Evolutionary conservation across 37 sponge, comb jelly and placozoan genomes (phyloP).

Genomic region (Lycopodina hypogea): DNA sequence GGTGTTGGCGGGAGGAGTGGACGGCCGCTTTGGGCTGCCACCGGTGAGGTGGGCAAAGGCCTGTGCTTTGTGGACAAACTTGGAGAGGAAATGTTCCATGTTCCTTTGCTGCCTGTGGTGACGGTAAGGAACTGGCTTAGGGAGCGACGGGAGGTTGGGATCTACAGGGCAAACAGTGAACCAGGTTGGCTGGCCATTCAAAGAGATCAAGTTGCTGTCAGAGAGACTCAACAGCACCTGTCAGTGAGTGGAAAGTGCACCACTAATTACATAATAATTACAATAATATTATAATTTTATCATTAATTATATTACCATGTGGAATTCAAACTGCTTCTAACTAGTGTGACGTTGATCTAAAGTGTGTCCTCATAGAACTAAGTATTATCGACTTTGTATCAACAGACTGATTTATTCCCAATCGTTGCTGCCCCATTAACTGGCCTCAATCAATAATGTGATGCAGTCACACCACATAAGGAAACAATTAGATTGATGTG

Average conservation of each 20-base stretch:
- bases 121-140: conserved; percentile 29
- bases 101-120: neutral
- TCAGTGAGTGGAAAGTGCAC: too few relatives aligned
- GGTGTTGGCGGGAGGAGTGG: neutral
- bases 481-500: too few relatives aligned
- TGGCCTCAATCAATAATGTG: too few relatives aligned
- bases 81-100: conserved; percentile 1
- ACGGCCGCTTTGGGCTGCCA: neutral
- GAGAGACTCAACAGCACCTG: conserved; percentile 42
- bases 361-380: neutral
- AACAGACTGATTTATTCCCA: too few relatives aligned
- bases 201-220: conserved; percentile 25
- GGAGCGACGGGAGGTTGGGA: conserved; percentile 39
- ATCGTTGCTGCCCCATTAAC: too few relatives aligned
- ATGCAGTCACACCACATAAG: too few relatives aligned
- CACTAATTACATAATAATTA: too few relatives aligned
- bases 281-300: too few relatives aligned
- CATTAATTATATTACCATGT: too few relatives aligned
- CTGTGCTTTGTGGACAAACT: conserved; percentile 8
- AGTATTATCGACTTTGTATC: too few relatives aligned
- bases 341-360: neutral
- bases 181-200: conserved; percentile 42
- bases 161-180: conserved; percentile 43
- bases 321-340: too few relatives aligned
- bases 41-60: neutral